Conservation (phyloP, 2,888 invertebrate genomes). For the Apeira syringaria region DNA sequence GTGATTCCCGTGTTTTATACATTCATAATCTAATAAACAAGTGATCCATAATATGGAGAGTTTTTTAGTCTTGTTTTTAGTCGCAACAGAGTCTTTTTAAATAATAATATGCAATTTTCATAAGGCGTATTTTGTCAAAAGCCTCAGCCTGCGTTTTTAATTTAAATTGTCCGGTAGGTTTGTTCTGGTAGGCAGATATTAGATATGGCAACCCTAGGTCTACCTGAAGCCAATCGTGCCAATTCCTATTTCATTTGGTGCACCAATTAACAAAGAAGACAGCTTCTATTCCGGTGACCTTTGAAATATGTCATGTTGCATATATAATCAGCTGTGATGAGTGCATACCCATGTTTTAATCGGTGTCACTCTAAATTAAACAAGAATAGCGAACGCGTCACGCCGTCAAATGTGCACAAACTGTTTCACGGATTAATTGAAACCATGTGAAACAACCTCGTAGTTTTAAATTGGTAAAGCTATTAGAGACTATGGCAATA, state of each 20-base stretch:
- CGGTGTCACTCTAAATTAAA: constrained; percentile 55
- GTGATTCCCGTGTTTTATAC: no score
- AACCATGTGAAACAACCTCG: constrained; percentile 5
- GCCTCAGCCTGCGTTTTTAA: no score
- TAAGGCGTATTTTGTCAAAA: no score
- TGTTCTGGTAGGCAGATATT: no score
- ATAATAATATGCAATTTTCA: no score
- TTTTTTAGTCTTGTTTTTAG: no score
- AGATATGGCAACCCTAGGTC: no score
- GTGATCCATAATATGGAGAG: no score
- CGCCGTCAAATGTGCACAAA: constrained; percentile 17
- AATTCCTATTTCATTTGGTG: background rate
- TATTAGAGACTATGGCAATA: background rate
- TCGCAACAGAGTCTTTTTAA: no score
- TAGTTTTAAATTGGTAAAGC: constrained; percentile 11
- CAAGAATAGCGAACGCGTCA: constrained; percentile 46
- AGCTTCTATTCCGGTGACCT: constrained; percentile 17
- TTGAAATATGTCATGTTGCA: constrained; percentile 1
- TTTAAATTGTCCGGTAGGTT: no score
- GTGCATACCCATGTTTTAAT: constrained; percentile 41
- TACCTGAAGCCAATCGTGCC: no score
- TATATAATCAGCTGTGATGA: constrained; percentile 28
- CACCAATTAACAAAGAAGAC: background rate
- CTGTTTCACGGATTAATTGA: constrained; percentile 16
- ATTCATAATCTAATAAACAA: no score